Evolutionary conservation across 2,888 invertebrate genomes (phyloP).

Genomic region (Cephus sareptanus): DNA sequence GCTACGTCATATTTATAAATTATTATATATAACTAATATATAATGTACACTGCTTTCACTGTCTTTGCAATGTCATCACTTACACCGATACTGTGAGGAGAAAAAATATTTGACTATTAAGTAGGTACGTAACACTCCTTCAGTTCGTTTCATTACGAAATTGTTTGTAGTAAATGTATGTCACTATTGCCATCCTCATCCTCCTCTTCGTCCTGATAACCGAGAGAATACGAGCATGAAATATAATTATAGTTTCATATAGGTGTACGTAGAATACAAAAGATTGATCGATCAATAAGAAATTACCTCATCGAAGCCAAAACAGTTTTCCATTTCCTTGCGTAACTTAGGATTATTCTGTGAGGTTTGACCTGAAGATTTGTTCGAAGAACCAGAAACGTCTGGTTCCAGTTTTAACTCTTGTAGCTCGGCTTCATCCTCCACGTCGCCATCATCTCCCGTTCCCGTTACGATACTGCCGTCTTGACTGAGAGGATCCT

Average conservation of each 20-base stretch:
- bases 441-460: constrained; percentile 63
- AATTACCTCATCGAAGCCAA: constrained; percentile 82
- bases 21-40: constrained; percentile 52
- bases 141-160: constrained; percentile 57
- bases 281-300: constrained; percentile 15
- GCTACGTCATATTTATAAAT: constrained; percentile 53
- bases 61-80: constrained; percentile 30
- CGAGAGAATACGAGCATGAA: constrained; percentile 21
- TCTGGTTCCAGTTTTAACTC: constrained; percentile 52
- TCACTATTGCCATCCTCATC: constrained; percentile 66
- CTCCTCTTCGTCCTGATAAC: constrained; percentile 63
- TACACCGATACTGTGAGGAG: constrained; percentile 45
- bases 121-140: constrained; percentile 43
- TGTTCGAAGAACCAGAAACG: constrained; percentile 45
- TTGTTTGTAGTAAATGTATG: constrained; percentile 59
- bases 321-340: constrained; percentile 83
- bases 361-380: constrained; percentile 45
- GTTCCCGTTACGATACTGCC: constrained; percentile 67
- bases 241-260: constrained; percentile 10
- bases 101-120: constrained; percentile 57
- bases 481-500: constrained; percentile 61
- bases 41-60: constrained; percentile 45
- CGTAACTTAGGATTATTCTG: constrained; percentile 58
- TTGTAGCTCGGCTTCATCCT: constrained; percentile 59
- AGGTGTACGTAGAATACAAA: constrained; percentile 9